These are phyloP conservation scores for Calcarius lapponicus DNA, from an alignment of 2,797 vertebrate species.

Conservation along the genomic window DNA sequence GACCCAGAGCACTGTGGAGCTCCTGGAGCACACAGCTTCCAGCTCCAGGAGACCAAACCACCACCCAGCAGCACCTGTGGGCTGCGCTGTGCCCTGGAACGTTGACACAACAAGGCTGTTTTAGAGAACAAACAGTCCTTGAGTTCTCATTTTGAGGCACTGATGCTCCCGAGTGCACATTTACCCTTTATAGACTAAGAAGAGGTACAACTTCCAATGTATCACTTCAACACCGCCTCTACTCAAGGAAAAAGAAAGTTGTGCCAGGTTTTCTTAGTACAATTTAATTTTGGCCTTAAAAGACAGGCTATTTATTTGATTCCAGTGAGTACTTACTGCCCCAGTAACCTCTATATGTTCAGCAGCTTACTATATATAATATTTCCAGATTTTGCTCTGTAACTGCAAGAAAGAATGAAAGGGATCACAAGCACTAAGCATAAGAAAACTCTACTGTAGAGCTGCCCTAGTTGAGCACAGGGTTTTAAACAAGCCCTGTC, in stretches of 20 bases:
- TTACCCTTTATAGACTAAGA: neutral
- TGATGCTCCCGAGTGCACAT: neutral
- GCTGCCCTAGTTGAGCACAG: neutral
- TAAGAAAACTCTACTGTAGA: neutral
- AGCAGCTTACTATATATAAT: neutral
- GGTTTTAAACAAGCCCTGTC: neutral
- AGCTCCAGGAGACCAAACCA: neutral
- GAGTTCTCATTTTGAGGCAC: neutral
- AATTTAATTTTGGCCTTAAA: slow-evolving; percentile 21
- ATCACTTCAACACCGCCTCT: neutral
- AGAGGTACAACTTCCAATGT: neutral
- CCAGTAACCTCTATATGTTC: neutral
- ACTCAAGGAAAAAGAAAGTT: neutral
- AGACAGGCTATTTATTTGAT: neutral
- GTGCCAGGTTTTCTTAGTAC: neutral
- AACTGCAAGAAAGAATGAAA: neutral
- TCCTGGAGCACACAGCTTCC: neutral
- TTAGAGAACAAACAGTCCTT: neutral
- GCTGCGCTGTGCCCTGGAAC: neutral
- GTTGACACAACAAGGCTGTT: neutral
- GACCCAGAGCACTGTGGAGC: neutral
- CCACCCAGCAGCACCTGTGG: neutral
- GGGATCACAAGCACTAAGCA: neutral
- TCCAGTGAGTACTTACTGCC: neutral
- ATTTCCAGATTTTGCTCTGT: neutral